Base-by-base conservation (phyloP, 2,888 invertebrate species). In the Stramonita haemastoma region DNA sequence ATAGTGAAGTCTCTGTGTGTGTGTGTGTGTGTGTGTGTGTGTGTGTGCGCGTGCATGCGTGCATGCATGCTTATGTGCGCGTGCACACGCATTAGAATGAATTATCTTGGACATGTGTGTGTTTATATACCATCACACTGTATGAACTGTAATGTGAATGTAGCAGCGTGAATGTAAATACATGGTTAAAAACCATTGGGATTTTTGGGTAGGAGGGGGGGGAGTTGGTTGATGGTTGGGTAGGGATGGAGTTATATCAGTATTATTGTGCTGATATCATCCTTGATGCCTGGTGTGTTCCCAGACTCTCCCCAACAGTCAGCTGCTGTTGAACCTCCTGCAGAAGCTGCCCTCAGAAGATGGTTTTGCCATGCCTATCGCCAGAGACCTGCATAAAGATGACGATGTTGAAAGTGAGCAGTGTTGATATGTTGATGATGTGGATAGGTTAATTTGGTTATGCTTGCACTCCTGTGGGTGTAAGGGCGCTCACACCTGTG, bases 301-400 rank as follows among this genome's bases (percentile, higher is more conserved):
- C 17, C 77, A 89, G 89, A 36, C n/a, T 70, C 22, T 85, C 22
- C 89, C 89, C 26, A 89, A 66, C 32, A 36, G 60, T 29, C 84
- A 84, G 32, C 22, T 85, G 32, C 32, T 89, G 84, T 46, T 89
- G 83, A 84, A 77, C 66, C 73, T 89, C 11, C 34, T 89, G 88
- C 36, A 89, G 17, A 73, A 84, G 57, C 17, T 89, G 22, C 29
- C 85, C 11, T 11, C 73, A 17, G 85, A 32, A 19, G 88, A 89
- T n/a, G 57, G 84, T 1, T 89, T 89, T 36, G 34, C 34, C 22
- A 32, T 15, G 2, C 34, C 60, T 11, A n/a, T 89, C 60, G 56
- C 89, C 85, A 56, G 56, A 84, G 73, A 89, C 29, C n/a, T 85
- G 46, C 73, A 85, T 56, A 85, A 89, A 77, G 88, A 89, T 36